Percentiles rank a stretch among this genome's conserved stretches.
These are phyloP conservation scores for Ariolimax columbianus DNA, from an alignment of 2,888 invertebrate genomes.

Conservation along the genomic window DNA sequence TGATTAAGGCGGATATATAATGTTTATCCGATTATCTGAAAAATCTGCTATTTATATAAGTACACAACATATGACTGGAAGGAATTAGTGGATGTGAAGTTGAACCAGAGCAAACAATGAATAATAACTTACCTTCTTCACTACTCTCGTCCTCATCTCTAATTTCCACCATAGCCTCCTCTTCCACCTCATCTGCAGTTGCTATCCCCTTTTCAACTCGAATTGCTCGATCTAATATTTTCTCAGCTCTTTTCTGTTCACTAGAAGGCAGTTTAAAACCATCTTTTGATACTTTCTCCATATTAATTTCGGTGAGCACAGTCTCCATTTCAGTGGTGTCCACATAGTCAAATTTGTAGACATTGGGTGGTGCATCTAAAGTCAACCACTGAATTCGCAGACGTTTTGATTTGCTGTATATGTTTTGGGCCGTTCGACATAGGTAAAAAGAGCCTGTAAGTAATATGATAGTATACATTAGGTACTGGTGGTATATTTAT, in stretches of 20 bases:
- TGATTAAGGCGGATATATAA: too few species aligned
- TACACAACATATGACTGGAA: too few species aligned
- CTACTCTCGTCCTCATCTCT: slow-evolving; percentile 51
- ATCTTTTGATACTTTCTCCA: slow-evolving; percentile 86
- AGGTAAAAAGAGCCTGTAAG: slow-evolving; percentile 81
- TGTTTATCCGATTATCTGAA: too few species aligned
- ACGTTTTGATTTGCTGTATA: slow-evolving; percentile 87
- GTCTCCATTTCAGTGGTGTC: slow-evolving; percentile 84
- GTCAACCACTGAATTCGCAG: slow-evolving; percentile 92
- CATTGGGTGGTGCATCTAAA: slow-evolving; percentile 77
- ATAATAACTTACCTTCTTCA: slow-evolving; percentile 55
- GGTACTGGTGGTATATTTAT: too few species aligned
- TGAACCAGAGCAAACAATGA: background rate
- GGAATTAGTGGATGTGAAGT: too few species aligned
- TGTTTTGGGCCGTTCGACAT: slow-evolving; percentile 93
- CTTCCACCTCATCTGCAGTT: slow-evolving; percentile 60
- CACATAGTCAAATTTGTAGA: slow-evolving; percentile 93
- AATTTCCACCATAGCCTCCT: slow-evolving; percentile 56
- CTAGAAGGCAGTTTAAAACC: slow-evolving; percentile 85
- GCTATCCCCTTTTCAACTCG: slow-evolving; percentile 76
- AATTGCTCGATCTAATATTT: slow-evolving; percentile 90
- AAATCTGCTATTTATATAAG: too few species aligned
- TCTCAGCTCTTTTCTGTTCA: slow-evolving; percentile 89
- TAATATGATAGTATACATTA: too few species aligned
- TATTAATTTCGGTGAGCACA: slow-evolving; percentile 87